Percentiles rank a stretch among this genome's conserved stretches.
phyloP scores from a whole-genome alignment of 1,140 invertebrate genomes.

The Caenorhabditis brenneri region DNA sequence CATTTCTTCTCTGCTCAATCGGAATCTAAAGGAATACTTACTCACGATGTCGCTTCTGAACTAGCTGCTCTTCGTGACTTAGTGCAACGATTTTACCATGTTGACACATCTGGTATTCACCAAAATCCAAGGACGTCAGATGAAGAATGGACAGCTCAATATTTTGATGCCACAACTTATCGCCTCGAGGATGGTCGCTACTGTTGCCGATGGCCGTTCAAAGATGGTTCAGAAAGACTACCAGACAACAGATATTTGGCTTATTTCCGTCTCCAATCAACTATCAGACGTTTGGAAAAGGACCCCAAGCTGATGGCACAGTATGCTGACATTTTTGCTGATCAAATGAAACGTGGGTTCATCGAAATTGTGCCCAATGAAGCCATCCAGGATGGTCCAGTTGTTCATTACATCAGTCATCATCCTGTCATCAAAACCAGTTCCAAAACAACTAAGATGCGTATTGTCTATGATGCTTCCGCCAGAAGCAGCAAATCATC shows the following conservation, averaged over 20 bases:
- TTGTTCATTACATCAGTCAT: slow-evolving; percentile 6
- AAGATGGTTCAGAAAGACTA: neutral
- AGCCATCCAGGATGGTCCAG: neutral
- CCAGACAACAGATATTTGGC: neutral
- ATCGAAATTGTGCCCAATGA: neutral
- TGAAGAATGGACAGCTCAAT: slow-evolving; percentile 40
- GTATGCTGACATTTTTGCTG: neutral
- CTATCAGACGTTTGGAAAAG: neutral
- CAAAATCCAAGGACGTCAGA: slow-evolving; percentile 53
- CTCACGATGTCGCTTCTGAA: neutral
- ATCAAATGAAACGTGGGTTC: neutral
- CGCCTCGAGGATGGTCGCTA: neutral
- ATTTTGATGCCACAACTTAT: slow-evolving; percentile 45
- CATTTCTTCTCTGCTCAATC: too few species aligned
- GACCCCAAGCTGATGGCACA: neutral
- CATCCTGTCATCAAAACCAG: neutral
- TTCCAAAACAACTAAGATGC: slow-evolving; percentile 67
- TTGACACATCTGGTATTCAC: slow-evolving; percentile 45
- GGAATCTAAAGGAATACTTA: neutral
- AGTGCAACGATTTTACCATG: slow-evolving; percentile 48
- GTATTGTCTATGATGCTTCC: slow-evolving; percentile 71
- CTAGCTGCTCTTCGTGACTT: neutral
- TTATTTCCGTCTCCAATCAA: neutral
- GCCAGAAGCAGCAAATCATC: slow-evolving; percentile 54
- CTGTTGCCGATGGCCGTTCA: neutral